Base-by-base conservation (phyloP, 2,113 vertebrate species). In the Hassar affinis region DNA sequence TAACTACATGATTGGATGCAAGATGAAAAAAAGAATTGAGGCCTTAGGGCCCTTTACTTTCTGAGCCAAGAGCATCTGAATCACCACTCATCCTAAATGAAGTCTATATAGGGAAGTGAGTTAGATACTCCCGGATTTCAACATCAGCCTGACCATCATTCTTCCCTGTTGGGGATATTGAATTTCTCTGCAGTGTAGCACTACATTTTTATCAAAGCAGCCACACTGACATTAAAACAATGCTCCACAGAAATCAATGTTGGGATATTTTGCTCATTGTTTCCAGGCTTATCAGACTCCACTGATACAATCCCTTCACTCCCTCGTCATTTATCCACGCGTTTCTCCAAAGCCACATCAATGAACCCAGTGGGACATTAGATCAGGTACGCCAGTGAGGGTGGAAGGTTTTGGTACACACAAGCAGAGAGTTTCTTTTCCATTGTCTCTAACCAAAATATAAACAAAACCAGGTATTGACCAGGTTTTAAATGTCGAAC, bases 71-170 rank as follows among this genome's bases (percentile, higher is more conserved):
- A 78, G 56, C 18, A 25, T 52, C 51, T 45, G 1, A 1, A 35
- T 35, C 30, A 66, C 11, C 47, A 35, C 61, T 51, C 27, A 49
- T 35, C 45, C 20, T 52, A 22, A 49, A 80, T 33, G 61, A 49
- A 66, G 42, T 35, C 78, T 35, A 51, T 64, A 49, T 0, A 66
- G 61, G 61, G 61, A 80, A 64, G 27, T 25, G 47, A 80, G 42
- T 52, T 22, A 80, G 10, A 52, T 45, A 66, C 61, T 35, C 22
- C 27, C 14, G 52, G 61, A 49, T 22, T 59, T 61, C 15, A 77
- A 38, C 72, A 77, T 12, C n/a, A 33, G 22, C 76, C 42, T 66
- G 62, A 69, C 10, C 66, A 42, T 42, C 18, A 69, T 69, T 79
- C 42, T 68, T 68, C 11, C 33, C 78, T 25, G 4, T 14, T 27